These are phyloP conservation scores for Mormyrops boulengeri DNA, from an alignment of 2,797 vertebrate genomes.

Conservation along the genomic window DNA sequence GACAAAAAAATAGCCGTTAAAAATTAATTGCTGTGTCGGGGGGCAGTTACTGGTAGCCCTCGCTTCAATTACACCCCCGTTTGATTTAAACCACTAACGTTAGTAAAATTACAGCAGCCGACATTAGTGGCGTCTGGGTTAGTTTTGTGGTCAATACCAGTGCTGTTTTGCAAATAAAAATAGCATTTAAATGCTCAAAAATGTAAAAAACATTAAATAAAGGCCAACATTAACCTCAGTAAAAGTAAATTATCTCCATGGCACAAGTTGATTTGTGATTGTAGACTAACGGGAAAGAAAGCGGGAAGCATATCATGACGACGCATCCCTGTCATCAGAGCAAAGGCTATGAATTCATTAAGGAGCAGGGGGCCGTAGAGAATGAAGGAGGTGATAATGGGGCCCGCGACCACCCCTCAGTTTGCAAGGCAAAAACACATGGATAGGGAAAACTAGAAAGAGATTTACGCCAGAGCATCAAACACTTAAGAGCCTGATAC, in stretches of 20 bases:
- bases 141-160: conserved; percentile 27
- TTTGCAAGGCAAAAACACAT: background rate
- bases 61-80: conserved; percentile 52
- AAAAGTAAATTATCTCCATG: background rate
- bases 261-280: background rate
- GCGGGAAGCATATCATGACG: background rate
- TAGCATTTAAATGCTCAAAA: conserved; percentile 14
- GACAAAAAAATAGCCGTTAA: conserved; percentile 43
- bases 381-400: background rate
- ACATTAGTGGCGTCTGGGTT: conserved; percentile 39
- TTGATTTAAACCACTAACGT: conserved; percentile 45
- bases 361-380: background rate
- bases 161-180: conserved; percentile 22
- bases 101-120: conserved; percentile 44
- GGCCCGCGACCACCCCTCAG: background rate
- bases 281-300: background rate
- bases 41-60: conserved; percentile 52
- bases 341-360: background rate
- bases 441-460: background rate
- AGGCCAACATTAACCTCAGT: background rate
- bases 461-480: background rate
- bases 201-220: background rate
- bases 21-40: conserved; percentile 56
- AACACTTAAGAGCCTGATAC: background rate
- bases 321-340: background rate